Evolutionary conservation across 2,888 invertebrate species (phyloP).

Genomic region (Anagyrus pseudococci): DNA sequence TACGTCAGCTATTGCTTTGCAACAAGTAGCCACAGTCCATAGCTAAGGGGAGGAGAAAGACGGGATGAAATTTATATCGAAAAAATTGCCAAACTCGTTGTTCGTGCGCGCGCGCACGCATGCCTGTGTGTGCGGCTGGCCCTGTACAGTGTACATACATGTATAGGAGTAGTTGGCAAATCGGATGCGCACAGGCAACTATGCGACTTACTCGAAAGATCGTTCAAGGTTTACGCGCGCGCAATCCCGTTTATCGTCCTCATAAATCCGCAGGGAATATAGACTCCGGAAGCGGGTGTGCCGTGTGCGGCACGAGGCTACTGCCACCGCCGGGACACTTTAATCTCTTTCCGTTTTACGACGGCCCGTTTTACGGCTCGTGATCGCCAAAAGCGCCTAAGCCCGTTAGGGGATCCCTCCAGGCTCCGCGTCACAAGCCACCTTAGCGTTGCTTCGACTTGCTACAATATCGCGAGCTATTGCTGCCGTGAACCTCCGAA

Average conservation of each 20-base stretch:
- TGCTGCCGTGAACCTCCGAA: too few species aligned
- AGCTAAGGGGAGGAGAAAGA: too few species aligned
- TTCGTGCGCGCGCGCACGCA: too few species aligned
- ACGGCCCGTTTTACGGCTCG: conserved; percentile 51
- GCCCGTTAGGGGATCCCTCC: neutral
- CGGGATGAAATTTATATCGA: conserved; percentile 24
- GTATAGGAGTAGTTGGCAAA: neutral
- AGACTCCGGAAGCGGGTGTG: too few species aligned
- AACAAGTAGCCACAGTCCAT: conserved; percentile 34
- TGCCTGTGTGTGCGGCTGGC: too few species aligned
- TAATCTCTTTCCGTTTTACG: conserved; percentile 59
- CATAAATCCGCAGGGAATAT: conserved; percentile 56
- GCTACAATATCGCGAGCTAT: neutral
- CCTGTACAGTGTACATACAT: neutral
- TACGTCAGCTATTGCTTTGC: conserved; percentile 18
- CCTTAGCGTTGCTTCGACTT: neutral
- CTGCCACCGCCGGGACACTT: too few species aligned
- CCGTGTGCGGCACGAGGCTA: too few species aligned
- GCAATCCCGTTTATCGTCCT: conserved; percentile 59
- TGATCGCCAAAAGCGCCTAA: neutral
- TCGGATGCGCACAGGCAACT: conserved; percentile 33
- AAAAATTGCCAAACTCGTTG: too few species aligned
- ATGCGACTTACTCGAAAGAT: conserved; percentile 54
- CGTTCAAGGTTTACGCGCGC: conserved; percentile 56
- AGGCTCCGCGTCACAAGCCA: neutral